phyloP scores from a whole-genome alignment of 64 coral and sea anemone species.

The Montipora sp. region DNA sequence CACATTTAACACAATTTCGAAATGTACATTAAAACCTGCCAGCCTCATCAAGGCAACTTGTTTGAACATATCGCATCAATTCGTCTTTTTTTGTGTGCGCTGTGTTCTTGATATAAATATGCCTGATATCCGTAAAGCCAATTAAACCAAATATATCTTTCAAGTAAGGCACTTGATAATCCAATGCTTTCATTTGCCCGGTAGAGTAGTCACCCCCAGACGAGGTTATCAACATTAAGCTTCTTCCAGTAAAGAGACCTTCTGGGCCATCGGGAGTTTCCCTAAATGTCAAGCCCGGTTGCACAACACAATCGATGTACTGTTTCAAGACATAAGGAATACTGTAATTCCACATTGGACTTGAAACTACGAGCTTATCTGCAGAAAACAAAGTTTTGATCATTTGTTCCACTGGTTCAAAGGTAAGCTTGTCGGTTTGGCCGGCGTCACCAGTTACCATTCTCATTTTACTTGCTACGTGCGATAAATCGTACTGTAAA shows the following conservation, averaged over 20 bases:
- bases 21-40: slow-evolving; percentile 49
- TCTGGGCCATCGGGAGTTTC: slow-evolving; percentile 77
- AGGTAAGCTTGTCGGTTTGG: slow-evolving; percentile 69
- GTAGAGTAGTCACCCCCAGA: slow-evolving; percentile 92
- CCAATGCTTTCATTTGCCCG: slow-evolving; percentile 66
- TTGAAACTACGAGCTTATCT: slow-evolving; percentile 90
- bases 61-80: slow-evolving; percentile 60
- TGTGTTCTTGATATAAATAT: slow-evolving; percentile 98
- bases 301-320: slow-evolving; percentile 99
- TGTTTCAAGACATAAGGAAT: slow-evolving; percentile 98
- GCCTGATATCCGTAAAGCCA: slow-evolving; percentile 90
- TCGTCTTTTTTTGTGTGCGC: slow-evolving; percentile 61
- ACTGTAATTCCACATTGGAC: slow-evolving; percentile 99
- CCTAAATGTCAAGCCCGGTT: slow-evolving; percentile 92
- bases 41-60: slow-evolving; percentile 29
- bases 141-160: slow-evolving; percentile 95
- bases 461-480: slow-evolving; percentile 99
- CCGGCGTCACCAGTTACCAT: slow-evolving; percentile 71
- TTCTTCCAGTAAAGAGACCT: slow-evolving; percentile 77
- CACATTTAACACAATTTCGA: too few relatives aligned
- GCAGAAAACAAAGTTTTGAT: slow-evolving; percentile 87
- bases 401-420: slow-evolving; percentile 89
- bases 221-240: slow-evolving; percentile 84
- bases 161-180: slow-evolving; percentile 95
- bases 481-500: slow-evolving; percentile 91